Percentiles rank a stretch among this genome's conserved stretches.
Evolutionary conservation across 1,140 invertebrate species (phyloP).

Genomic region (Tigriopus japonicus): DNA sequence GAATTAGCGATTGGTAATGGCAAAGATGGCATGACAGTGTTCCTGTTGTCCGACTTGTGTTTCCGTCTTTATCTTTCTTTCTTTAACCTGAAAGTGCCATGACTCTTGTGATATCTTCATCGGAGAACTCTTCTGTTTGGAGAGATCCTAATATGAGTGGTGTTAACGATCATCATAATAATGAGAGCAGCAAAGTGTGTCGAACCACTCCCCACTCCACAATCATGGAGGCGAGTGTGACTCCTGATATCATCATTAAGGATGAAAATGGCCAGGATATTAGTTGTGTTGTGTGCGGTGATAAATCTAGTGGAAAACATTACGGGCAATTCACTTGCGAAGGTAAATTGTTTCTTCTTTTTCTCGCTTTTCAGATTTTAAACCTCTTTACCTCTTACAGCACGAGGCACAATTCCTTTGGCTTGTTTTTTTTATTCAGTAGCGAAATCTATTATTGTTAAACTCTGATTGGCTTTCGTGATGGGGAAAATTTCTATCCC

Average conservation of each 20-base stretch:
- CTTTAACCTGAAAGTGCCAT: too few relatives aligned
- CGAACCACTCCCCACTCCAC: slow-evolving; percentile 21
- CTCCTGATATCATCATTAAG: background rate
- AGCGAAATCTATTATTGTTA: too few relatives aligned
- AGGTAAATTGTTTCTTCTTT: slow-evolving; percentile 39
- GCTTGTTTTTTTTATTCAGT: too few relatives aligned
- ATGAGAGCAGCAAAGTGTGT: slow-evolving; percentile 20
- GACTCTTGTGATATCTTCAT: slow-evolving; percentile 9
- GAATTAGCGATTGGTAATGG: too few relatives aligned
- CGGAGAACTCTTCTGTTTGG: slow-evolving; percentile 17
- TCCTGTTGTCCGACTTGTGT: too few relatives aligned
- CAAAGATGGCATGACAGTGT: too few relatives aligned
- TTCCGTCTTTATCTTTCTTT: too few relatives aligned
- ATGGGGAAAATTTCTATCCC: too few relatives aligned
- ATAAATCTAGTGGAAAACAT: slow-evolving; percentile 95
- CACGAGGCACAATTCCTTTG: too few relatives aligned
- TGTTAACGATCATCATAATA: background rate
- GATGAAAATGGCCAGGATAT: slow-evolving; percentile 41
- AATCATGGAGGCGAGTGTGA: background rate
- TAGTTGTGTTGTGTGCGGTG: slow-evolving; percentile 96
- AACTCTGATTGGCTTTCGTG: too few relatives aligned
- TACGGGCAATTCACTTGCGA: slow-evolving; percentile 99
- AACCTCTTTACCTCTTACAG: too few relatives aligned
- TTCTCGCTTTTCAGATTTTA: too few relatives aligned
- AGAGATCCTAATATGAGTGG: slow-evolving; percentile 15